A percentile compares a stretch with the other conserved stretches of the same genome.
phyloP scores from a whole-genome alignment of 53 echinoderm and acorn worm genomes.

The Crossaster papposus region DNA sequence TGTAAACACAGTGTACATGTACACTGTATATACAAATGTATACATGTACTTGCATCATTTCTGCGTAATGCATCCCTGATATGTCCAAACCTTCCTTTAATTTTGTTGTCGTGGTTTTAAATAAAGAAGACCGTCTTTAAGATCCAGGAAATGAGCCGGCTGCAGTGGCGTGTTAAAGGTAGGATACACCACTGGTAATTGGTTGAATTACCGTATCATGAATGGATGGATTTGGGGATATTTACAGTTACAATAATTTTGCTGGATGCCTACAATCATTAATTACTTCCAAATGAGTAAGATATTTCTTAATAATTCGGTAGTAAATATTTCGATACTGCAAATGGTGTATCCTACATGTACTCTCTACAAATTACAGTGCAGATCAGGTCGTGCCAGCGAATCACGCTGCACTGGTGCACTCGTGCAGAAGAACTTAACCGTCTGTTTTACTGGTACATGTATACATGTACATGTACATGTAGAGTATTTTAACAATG shows the following conservation, averaged over 20 bases:
- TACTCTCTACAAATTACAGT: no score
- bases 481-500: neutral
- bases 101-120: neutral
- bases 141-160: neutral
- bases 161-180: neutral
- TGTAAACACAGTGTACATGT: no score
- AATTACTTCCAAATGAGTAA: no score
- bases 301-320: no score
- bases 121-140: neutral
- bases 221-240: no score
- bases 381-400: neutral
- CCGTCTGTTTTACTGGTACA: neutral
- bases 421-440: slow-evolving; percentile 2
- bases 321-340: no score
- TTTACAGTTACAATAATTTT: no score
- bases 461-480: neutral
- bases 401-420: slow-evolving; percentile 4
- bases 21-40: no score
- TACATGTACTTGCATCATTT: neutral
- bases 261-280: no score
- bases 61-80: neutral
- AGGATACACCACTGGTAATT: no score
- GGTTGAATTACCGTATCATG: no score
- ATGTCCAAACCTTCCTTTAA: neutral
- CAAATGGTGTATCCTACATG: no score